Conservation (phyloP, 2,113 vertebrate species). For the Caloenas nicobarica region DNA sequence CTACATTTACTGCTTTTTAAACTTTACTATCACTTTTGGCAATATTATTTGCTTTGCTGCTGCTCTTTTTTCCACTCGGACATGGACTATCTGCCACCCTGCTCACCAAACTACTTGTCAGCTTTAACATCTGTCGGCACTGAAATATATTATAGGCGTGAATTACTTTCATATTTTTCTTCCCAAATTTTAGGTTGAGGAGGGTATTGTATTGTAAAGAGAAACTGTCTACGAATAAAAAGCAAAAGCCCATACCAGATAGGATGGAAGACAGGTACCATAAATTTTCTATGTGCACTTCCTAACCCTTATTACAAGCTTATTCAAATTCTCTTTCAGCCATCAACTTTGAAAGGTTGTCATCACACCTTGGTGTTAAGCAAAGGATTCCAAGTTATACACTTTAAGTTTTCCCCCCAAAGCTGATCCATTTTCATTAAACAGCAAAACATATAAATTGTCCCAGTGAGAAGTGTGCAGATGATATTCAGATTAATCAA, state of each 20-base stretch:
- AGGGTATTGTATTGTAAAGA: background rate
- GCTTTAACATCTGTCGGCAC: background rate
- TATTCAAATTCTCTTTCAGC: background rate
- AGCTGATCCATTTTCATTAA: background rate
- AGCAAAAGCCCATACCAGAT: background rate
- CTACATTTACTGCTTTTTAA: background rate
- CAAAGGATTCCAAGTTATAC: background rate
- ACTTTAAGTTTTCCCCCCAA: background rate
- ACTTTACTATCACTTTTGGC: background rate
- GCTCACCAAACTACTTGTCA: background rate
- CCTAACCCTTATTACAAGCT: background rate
- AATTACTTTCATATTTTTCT: background rate
- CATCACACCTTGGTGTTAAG: background rate
- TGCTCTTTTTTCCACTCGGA: background rate
- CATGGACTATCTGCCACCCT: constrained; percentile 3
- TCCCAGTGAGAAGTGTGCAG: background rate
- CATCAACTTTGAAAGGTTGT: background rate
- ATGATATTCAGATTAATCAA: background rate
- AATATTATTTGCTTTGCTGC: background rate
- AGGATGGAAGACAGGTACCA: background rate
- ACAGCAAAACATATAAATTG: background rate
- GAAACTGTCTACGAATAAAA: background rate
- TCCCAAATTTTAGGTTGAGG: background rate
- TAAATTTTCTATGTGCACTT: background rate
- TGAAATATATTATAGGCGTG: background rate